Base-by-base conservation (phyloP, 2,888 invertebrate genomes). In the Hypomecis atomaria region DNA sequence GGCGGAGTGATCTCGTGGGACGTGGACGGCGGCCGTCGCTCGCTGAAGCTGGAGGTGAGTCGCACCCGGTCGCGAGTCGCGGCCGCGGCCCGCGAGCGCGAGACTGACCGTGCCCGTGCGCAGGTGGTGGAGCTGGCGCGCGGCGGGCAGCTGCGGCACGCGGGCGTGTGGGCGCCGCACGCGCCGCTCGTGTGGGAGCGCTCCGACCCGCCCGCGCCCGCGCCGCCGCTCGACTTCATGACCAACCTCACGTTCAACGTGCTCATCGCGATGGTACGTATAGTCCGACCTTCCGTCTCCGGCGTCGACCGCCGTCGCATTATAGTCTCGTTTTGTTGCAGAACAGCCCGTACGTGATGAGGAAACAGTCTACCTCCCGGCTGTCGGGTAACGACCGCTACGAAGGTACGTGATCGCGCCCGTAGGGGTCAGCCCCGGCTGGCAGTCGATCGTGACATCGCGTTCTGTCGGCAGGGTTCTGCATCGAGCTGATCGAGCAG, bases 311-410 rank as follows among this genome's bases (percentile, higher is more conserved):
- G n/a, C n/a, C n/a, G n/a, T n/a, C n/a, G n/a, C n/a, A 23, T 23
- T 23, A 23, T 23, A 23, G 23, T 23, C 45, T n/a, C 13, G n/a
- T 45, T 43, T 40, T 63, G 44, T 70, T 84, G 10, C 87, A 98
- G 98, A 97, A 95, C 77, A 93, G 94, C 52, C 99, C 99, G 0
- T 99, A 98, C 80, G 96, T 97, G n/a, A 97, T 98, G 96, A 84
- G 95, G 49, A 96, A 95, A 77, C 94, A 96, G 74, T 95, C 96
- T 0, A 85, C 94, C 4, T 87, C 82, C 1, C 91, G 93, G 37
- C 89, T 96, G 52, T 89, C 92, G 4, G 98, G 97, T 4, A 98
- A 98, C 78, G 96, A 96, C 58, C 95, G 96, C 40, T 98, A 95
- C 82, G 97, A 98, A 88, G 98, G 98, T 69, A 62, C 61, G 64